Conservation (phyloP, 2,113 vertebrate genomes). For the Isichthys henryi region DNA sequence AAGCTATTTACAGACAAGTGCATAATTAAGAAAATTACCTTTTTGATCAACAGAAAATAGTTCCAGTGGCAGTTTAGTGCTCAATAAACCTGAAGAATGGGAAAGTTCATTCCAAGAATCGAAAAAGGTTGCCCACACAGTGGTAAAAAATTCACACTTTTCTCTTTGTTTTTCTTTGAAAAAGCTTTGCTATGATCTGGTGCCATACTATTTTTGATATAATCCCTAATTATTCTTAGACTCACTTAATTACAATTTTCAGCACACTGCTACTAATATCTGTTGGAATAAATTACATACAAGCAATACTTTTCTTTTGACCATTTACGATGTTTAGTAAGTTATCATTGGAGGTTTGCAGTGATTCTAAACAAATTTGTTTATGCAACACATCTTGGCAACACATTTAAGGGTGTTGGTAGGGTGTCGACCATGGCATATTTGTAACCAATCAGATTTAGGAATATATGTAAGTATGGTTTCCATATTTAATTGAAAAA, state of each 20-base stretch:
- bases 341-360: background rate
- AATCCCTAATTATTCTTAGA: background rate
- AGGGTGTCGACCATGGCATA: background rate
- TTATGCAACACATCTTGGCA: background rate
- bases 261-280: background rate
- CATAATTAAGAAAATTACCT: constrained; percentile 11
- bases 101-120: background rate
- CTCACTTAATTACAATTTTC: background rate
- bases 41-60: background rate
- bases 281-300: background rate
- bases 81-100: constrained; percentile 15
- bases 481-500: background rate
- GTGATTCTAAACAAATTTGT: background rate
- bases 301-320: background rate
- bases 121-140: background rate
- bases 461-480: background rate
- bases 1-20: constrained; percentile 1
- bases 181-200: background rate
- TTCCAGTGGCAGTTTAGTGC: background rate
- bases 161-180: background rate
- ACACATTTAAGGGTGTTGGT: background rate
- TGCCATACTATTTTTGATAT: background rate
- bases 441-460: background rate
- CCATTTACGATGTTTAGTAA: background rate
- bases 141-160: background rate